These are phyloP conservation scores for Sebastiscus albofasciatus DNA, from an alignment of 2,797 vertebrate genomes.

Conservation along the genomic window DNA sequence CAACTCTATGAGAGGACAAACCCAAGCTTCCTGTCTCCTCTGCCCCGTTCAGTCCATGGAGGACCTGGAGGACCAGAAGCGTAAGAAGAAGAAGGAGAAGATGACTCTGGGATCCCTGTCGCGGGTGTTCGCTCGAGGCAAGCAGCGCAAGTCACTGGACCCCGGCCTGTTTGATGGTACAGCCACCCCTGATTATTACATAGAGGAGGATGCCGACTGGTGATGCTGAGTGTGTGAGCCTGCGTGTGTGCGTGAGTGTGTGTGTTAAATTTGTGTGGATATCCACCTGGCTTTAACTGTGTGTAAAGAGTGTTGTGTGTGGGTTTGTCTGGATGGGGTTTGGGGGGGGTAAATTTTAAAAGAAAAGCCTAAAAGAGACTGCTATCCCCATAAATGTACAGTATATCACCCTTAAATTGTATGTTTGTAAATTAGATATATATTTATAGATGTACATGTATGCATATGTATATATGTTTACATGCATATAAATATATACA, in stretches of 20 bases:
- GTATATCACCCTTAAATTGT: slow-evolving; percentile 85
- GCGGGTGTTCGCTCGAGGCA: slow-evolving; percentile 94
- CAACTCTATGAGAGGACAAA: neutral
- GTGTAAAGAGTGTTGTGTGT: slow-evolving; percentile 39
- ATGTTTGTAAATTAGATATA: slow-evolving; percentile 87
- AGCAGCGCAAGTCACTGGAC: slow-evolving; percentile 96
- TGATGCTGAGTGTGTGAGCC: slow-evolving; percentile 81
- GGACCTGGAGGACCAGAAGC: slow-evolving; percentile 98
- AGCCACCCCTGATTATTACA: slow-evolving; percentile 95
- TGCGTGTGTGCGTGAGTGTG: slow-evolving; percentile 48
- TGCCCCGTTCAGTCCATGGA: slow-evolving; percentile 90
- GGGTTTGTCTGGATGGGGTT: slow-evolving; percentile 22
- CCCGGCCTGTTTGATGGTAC: slow-evolving; percentile 97
- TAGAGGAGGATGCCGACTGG: slow-evolving; percentile 98
- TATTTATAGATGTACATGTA: slow-evolving; percentile 88
- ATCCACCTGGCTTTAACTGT: slow-evolving; percentile 55
- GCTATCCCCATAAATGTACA: slow-evolving; percentile 89
- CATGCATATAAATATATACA: slow-evolving; percentile 83
- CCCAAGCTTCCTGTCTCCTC: slow-evolving; percentile 15
- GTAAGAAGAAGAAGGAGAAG: slow-evolving; percentile 99
- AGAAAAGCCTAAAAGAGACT: slow-evolving; percentile 71
- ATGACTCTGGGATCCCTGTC: slow-evolving; percentile 98
- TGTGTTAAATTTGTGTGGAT: slow-evolving; percentile 45
- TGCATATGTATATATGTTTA: slow-evolving; percentile 87
- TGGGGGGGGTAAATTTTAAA: slow-evolving; percentile 44